phyloP scores from a whole-genome alignment of 2,113 vertebrate species.

The Nesoenas mayeri region DNA sequence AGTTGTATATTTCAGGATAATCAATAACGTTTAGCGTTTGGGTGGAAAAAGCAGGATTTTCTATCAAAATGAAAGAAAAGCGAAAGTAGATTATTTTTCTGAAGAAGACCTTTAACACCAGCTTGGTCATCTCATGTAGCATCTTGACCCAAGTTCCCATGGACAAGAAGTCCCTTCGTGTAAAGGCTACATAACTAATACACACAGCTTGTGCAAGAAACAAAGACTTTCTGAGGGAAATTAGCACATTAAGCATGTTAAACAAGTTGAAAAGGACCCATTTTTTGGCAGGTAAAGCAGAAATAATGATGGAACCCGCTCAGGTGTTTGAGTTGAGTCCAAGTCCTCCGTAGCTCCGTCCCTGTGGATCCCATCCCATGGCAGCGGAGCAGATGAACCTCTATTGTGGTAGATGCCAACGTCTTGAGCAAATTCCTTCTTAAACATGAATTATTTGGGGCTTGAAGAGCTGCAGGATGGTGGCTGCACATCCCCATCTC shows the following conservation, averaged over 20 bases:
- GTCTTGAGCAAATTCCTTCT: neutral
- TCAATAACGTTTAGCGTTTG: rapidly evolving
- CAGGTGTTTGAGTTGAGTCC: neutral
- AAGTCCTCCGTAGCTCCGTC: neutral
- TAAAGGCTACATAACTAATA: rapidly evolving
- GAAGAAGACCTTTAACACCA: neutral
- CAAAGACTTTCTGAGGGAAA: neutral
- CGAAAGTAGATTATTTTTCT: neutral
- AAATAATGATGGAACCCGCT: neutral
- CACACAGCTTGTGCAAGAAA: neutral
- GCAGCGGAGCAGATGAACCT: neutral
- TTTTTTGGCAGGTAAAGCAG: neutral
- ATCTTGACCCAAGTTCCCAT: rapidly evolving
- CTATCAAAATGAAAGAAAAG: neutral
- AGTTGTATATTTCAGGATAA: neutral
- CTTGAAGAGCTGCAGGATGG: neutral
- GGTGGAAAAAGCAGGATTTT: neutral
- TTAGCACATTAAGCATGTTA: rapidly evolving
- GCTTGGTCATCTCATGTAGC: neutral
- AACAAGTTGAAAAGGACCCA: too few relatives aligned
- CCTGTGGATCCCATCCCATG: too few relatives aligned
- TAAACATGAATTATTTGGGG: neutral
- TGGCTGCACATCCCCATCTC: too few relatives aligned
- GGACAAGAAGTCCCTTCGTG: too few relatives aligned
- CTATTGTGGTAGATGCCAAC: neutral